Base-by-base conservation (phyloP, 2,113 vertebrate genomes). In the Gasterosteus nipponicus region DNA sequence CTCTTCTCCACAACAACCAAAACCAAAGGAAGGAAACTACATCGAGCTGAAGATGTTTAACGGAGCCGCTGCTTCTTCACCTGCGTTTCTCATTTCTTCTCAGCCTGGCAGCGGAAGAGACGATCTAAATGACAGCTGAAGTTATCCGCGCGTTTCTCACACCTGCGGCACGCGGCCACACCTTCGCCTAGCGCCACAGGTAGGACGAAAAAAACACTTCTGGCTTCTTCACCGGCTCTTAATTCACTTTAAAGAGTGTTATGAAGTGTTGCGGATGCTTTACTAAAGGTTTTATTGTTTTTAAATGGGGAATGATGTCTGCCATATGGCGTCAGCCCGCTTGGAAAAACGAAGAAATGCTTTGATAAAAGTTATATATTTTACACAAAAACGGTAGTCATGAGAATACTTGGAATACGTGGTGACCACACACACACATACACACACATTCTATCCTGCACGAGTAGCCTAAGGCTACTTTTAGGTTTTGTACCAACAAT, bases 111-210 rank as follows among this genome's bases (percentile, higher is more conserved):
- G 19, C 83, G 77, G 64, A 87, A 87, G 80, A 68, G 74, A 77
- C 39, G 54, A 71, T 6, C 84, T 93, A 87, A 89, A 94, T 93
- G 93, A 89, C 84, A 86, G 56, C 75, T 70, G 87, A 77, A 81
- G 83, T 84, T 85, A 44, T 82, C 80, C 33, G 78, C 75, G 79
- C 76, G 76, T 91, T 89, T 91, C 47, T 90, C 87, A 92, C 82
- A 93, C 90, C 89, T 82, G 51, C 59, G 91, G 91, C 90, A 82
- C 89, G 86, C 86, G 86, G 91, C 91, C 93, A 92, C 94, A 93
- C 93, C 93, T 93, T 93, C 86, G 73, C 66, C 73, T 82, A 85
- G 86, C 78, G 71, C 85, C 66, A 90, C 93, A 94, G 94, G 94
- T 95, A 93, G 63, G 90, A 49, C 1, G 0, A 66, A 78, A 81